phyloP scores from a whole-genome alignment of 2,113 vertebrate genomes.

The Cricetomys ansorgei region DNA sequence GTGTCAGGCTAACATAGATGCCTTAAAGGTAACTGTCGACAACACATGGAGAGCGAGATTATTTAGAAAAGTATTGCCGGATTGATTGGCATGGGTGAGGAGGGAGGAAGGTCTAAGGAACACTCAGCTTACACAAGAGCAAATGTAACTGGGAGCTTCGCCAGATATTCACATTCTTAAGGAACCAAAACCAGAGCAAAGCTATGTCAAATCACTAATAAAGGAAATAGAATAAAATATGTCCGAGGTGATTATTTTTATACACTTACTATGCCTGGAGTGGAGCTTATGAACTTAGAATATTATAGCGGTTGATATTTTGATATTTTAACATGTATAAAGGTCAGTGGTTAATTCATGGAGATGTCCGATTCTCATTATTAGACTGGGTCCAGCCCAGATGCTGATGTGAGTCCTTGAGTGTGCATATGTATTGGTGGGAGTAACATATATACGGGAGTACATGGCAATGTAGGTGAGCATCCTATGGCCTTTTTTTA shows the following conservation, averaged over 20 bases:
- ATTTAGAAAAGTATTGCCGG: slow-evolving; percentile 7
- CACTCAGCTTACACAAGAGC: slow-evolving; percentile 45
- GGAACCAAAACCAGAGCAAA: slow-evolving; percentile 29
- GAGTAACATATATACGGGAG: background rate
- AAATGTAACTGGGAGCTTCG: background rate
- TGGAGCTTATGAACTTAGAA: background rate
- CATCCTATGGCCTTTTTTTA: too few species aligned
- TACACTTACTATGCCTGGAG: background rate
- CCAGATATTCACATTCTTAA: slow-evolving; percentile 19
- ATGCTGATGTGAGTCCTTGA: background rate
- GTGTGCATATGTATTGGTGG: background rate
- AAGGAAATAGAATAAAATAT: slow-evolving; percentile 19
- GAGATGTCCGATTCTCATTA: background rate
- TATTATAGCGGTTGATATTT: background rate
- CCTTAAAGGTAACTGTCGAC: background rate
- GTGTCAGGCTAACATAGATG: background rate
- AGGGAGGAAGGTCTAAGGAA: slow-evolving; percentile 50
- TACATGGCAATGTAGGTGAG: background rate
- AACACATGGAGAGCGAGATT: background rate
- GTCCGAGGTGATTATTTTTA: background rate
- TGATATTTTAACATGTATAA: background rate
- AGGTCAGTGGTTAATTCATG: background rate
- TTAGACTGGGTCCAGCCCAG: background rate
- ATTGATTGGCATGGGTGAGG: background rate
- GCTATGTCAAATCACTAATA: background rate